Evolutionary conservation across 2,113 vertebrate species (phyloP).

Genomic region (Callipepla squamata): DNA sequence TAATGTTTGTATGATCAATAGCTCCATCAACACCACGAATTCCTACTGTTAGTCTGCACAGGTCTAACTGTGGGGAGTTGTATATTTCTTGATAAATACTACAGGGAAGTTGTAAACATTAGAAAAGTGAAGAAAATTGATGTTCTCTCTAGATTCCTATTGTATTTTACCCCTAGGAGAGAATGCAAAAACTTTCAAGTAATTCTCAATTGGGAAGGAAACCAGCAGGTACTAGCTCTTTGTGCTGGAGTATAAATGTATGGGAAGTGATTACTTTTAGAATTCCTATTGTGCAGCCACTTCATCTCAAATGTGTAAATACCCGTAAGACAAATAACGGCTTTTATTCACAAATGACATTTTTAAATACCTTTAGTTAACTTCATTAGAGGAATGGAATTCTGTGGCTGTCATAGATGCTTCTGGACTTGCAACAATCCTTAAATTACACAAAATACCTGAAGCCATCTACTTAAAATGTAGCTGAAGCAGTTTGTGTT

Average conservation of each 20-base stretch:
- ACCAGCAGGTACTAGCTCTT: not conserved
- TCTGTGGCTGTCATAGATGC: not conserved
- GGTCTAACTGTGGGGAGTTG: conserved; percentile 60
- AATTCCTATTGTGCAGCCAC: conserved; percentile 6
- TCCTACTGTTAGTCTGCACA: conserved; percentile 80
- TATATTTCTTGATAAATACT: conserved; percentile 70
- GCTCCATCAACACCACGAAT: conserved; percentile 84
- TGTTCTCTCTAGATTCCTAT: conserved; percentile 45
- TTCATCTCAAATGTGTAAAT: conserved; percentile 44
- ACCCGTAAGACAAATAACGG: conserved; percentile 21
- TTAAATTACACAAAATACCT: conserved; percentile 1
- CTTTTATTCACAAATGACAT: conserved; percentile 41
- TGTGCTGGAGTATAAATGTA: conserved; percentile 28
- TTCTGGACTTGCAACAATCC: conserved; percentile 8
- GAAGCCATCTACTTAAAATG: not conserved
- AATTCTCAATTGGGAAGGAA: conserved; percentile 46
- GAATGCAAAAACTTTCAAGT: conserved; percentile 42
- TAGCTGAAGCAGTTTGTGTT: conserved; percentile 21
- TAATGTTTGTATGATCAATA: conserved; percentile 91
- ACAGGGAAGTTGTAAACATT: conserved; percentile 66
- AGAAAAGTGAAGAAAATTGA: conserved; percentile 69
- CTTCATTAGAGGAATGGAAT: conserved; percentile 11
- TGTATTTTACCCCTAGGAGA: conserved; percentile 56
- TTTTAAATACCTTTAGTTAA: conserved; percentile 24
- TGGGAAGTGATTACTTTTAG: conserved; percentile 36